Evolutionary conservation across 2,888 invertebrate genomes (phyloP).

Genomic region (Allygus modestus): DNA sequence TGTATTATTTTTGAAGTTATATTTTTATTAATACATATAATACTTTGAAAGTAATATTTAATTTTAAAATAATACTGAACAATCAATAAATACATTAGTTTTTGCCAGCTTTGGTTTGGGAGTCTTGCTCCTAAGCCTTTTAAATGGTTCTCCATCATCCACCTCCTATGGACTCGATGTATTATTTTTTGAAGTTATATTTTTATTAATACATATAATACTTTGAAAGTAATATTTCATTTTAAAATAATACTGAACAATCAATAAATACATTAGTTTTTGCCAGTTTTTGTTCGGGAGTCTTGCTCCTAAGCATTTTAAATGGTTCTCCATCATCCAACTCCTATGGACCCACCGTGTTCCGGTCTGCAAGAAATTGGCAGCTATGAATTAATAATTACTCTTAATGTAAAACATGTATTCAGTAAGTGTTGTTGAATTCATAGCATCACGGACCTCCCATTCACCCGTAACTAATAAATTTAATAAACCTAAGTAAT

Average conservation of each 20-base stretch:
- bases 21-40: no score
- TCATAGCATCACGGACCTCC: conserved; percentile 33
- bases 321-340: conserved; percentile 5
- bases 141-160: conserved; percentile 14
- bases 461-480: background rate
- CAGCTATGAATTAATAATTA: conserved; percentile 22
- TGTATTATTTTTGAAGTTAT: background rate
- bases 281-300: conserved; percentile 2
- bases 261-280: background rate
- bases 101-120: conserved; percentile 9
- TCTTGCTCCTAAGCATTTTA: conserved; percentile 24
- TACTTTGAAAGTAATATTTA: no score
- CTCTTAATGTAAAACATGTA: conserved; percentile 3
- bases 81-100: background rate
- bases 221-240: no score
- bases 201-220: no score
- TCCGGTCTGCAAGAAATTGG: background rate
- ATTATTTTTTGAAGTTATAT: no score
- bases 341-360: conserved; percentile 32
- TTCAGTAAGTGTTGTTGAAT: no score
- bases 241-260: background rate
- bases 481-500: conserved; percentile 8
- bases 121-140: conserved; percentile 30
- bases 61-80: background rate
- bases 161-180: conserved; percentile 19